Evolutionary conservation across 2,113 vertebrate species (phyloP).

Genomic region (Eulacestoma nigropectus): DNA sequence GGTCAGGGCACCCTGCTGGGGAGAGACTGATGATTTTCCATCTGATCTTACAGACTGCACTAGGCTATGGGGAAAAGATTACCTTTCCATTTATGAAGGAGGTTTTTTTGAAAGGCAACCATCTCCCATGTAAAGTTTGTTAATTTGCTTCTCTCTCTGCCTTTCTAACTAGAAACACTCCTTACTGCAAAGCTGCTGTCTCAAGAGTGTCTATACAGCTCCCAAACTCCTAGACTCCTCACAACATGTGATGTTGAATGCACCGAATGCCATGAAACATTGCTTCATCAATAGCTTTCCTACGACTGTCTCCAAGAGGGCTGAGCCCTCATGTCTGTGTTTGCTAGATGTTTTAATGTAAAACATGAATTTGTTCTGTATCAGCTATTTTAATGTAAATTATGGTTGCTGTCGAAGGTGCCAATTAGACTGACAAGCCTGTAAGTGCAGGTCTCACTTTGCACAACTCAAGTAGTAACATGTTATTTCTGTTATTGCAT

Average conservation of each 20-base stretch:
- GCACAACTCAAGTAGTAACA: neutral
- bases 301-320: neutral
- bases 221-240: neutral
- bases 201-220: neutral
- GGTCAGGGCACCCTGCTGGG: neutral
- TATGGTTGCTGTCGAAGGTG: neutral
- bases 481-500: neutral
- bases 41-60: neutral
- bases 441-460: neutral
- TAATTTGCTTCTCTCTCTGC: neutral
- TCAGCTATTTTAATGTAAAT: neutral
- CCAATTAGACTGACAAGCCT: neutral
- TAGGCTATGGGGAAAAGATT: neutral
- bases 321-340: neutral
- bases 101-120: neutral
- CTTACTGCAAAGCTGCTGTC: neutral
- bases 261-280: neutral
- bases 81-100: neutral
- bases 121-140: neutral
- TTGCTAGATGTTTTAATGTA: neutral
- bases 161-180: neutral
- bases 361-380: neutral
- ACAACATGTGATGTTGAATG: fast-evolving
- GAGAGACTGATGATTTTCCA: neutral
- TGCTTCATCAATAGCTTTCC: neutral